Base-by-base conservation (phyloP, 2,113 vertebrate species). In the Antechinus stuartii region DNA sequence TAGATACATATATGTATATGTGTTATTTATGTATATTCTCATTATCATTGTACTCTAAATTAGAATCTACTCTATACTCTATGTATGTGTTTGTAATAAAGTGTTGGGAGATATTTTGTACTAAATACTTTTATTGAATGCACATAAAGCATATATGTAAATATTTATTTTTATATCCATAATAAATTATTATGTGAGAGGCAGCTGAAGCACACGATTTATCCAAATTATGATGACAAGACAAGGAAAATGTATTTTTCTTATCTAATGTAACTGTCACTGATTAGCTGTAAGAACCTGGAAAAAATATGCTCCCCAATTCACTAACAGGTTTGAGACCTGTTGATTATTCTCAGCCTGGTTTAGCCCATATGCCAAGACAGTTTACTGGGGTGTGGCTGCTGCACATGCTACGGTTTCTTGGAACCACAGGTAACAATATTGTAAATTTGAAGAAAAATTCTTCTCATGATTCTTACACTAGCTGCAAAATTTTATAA, bases 371-470 rank as follows among this genome's bases (percentile, higher is more conserved):
- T 68, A 4, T 68, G 14, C 61, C 30, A 68, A 68, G 30, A 68
- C 12, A 68, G 61, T 68, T 68, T 68, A 35, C 12, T 68, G 30
- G 12, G 30, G 3, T 68, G 12, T 68, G 30, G 30, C 30, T 30
- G 35, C 10, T 35, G 12, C 35, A 14, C 30, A 68, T 35, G 30
- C 27, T 61, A 3, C 11, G 30, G 26, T 26, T 57, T 27, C 56
- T 27, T 27, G 25, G 8, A 61, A 9, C 57, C 27, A 30, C 10
- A 61, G 47, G 0, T 27, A 54, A 92, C 91, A 93, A 91, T 42
- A 92, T 57, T 96, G 90, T 49, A 26, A 95, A 96, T 92, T n/a
- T 93, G 46, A 96, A 91, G 57, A 53, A 30, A 89, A 92, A 61
- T 91, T 95, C 57, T 42, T 47, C 16, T 56, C 53, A 14, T 57